A percentile compares a stretch with the other conserved stretches of the same genome.
Evolutionary conservation across 2,888 invertebrate genomes (phyloP).

Genomic region (Patella ulyssiponensis): DNA sequence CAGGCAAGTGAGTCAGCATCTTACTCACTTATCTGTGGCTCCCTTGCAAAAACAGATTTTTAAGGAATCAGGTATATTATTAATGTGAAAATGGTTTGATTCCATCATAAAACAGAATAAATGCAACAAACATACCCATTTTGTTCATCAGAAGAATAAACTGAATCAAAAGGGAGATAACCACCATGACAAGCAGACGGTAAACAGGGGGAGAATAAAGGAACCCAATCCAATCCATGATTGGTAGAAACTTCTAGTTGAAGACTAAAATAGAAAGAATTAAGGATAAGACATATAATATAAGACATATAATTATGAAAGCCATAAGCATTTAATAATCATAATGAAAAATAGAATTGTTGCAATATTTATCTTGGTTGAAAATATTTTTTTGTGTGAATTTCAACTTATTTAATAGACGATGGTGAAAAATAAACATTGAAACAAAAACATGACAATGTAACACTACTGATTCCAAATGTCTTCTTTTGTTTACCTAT

Average conservation of each 20-base stretch:
- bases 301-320: too few relatives aligned
- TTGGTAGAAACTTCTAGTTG: conserved; percentile 68
- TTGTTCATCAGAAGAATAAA: conserved; percentile 45
- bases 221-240: conserved; percentile 67
- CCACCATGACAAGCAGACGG: conserved; percentile 62
- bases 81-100: too few relatives aligned
- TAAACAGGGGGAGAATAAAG: conserved; percentile 60
- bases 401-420: not conserved
- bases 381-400: too few relatives aligned
- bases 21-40: too few relatives aligned
- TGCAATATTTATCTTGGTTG: too few relatives aligned
- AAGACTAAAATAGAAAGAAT: conserved; percentile 51
- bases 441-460: not conserved
- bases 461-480: not conserved
- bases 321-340: too few relatives aligned
- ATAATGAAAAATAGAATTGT: too few relatives aligned
- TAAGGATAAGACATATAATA: not conserved
- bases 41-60: too few relatives aligned
- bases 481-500: conserved; percentile 42
- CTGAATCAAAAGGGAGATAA: conserved; percentile 49
- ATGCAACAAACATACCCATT: conserved; percentile 36
- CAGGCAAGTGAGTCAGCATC: too few relatives aligned
- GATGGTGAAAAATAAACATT: not conserved
- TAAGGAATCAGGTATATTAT: too few relatives aligned
- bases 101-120: not conserved